Evolutionary conservation across 2,797 vertebrate species (phyloP), one percentile per base, ranked within the genome.

Genomic region (Champsocephalus gunnari): DNA sequence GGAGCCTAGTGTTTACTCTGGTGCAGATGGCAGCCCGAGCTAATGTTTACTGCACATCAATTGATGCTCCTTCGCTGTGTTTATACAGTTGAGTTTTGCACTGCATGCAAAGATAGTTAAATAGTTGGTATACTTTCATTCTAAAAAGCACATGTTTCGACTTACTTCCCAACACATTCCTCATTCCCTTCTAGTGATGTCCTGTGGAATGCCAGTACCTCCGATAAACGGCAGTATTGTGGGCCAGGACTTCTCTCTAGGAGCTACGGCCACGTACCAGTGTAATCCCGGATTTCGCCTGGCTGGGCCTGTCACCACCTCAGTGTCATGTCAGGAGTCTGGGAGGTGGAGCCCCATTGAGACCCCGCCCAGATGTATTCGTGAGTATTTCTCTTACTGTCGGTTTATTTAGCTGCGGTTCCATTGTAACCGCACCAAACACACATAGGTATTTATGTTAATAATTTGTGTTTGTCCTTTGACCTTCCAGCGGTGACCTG

Each of bases 161-260:
- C 43, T 58, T 51, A 12, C 16, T 45, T 64, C 12, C 48, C 41
- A 10, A 12, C 5, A 2, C 14, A 24, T 74, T 19, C 10, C 13
- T 63, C 6, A 38, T 50, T 69, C 11, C 55, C 16, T 58, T 59
- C 61, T 80, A 99, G 98, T 98, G 84, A 95, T 98, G 60, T 98
- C 97, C 78, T 99, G 98, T 47, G 98, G 98, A 7, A 96, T 98
- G 79, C 98, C 98, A 12, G 84, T 93, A 43, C 94, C 97, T 51
- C 98, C 98, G 0, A 93, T 95, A 74, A 98, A 98, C 0, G 98
- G 98, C 0, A 94, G 96, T 1, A 96, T 98, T 9, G 95, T 95
- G 17, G 97, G 97, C 38, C 97, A 97, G 87, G 98, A 98, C 89
- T 99, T 98, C 89, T 98, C 97, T 0, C 92, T 99, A 44, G 96